Evolutionary conservation across 2,797 vertebrate genomes (phyloP), one percentile per base, ranked within the genome.

Genomic region (Esox masquinongy): DNA sequence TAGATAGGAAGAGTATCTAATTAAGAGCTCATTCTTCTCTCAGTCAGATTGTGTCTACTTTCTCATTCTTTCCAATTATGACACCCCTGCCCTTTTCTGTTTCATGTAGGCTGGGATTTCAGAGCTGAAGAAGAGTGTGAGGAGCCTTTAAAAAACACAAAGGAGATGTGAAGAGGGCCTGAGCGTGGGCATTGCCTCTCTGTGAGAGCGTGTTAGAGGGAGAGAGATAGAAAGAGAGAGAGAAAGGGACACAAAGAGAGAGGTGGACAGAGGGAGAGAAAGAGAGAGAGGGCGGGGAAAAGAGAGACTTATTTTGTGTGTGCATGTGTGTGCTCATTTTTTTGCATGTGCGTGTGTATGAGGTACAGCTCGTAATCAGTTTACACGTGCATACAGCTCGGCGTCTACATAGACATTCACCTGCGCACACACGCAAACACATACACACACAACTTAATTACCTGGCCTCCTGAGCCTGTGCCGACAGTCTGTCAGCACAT

Each of bases 21-120:
- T 92, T 93, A 93, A 90, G 88, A 81, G 79, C 81, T 90, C 77
- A 86, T 91, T 92, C 83, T 89, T 87, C 83, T 82, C 73, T 3
- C 0, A 78, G 68, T 86, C 83, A 83, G 83, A 90, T 88, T 90
- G 80, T 81, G 56, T 83, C 69, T 73, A 64, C 82, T 75, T 79
- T 74, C 82, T 81, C 78, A 64, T 82, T 82, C 85, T 80, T 79
- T 85, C 77, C 83, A 88, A 88, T 92, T 91, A 91, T 80, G 80
- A 87, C 87, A 86, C 83, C 70, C 7, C 53, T 79, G 84, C 84
- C 84, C 88, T 85, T 85, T 79, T 86, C 72, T 71, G 72, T 75
- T 88, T 76, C 81, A 75, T 34, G 79, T 85, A 85, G 86, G 87
- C 78, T 78, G 79, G 72, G 79, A 86, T 88, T 83, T 86, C 50